Evolutionary conservation across 1,140 invertebrate species (phyloP), one percentile per base, ranked within the genome.

Genomic region (Hycleus cichorii): DNA sequence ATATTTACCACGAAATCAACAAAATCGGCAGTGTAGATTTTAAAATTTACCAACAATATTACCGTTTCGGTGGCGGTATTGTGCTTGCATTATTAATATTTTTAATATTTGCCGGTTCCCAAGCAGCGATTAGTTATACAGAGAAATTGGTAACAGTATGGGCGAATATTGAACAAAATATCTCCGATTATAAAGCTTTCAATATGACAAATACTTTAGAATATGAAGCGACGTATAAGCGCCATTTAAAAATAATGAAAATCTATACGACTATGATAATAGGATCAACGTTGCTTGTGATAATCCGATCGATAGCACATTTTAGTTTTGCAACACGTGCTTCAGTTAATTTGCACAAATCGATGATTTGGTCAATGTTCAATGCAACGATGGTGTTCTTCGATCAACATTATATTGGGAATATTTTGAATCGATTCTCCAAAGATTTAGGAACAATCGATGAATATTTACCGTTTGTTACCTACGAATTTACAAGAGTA

Each of bases 371-470:
- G 1, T 75, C 73, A 40, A 66, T 89, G n/a, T 69, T 87, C 3
- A 71, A 80, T 52, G 80, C 83, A 0, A 79, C 82, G 0, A 82
- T 87, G 60, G 69, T 70, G 26, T 89, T 88, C 71, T 89, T 88
- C 69, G 81, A 88, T 63, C 79, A 75, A 7, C 45, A 68, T 44
- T 64, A 68, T 52, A 49, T 65, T 71, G 77, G 69, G 48, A 64
- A 80, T 45, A 77, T 84, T 49, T 69, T 86, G 49, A 85, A 85
- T 60, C 62, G 83, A 48, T 85, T 84, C 71, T 79, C 81, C 0
- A 80, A 81, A 70, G 84, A 87, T 70, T 70, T 83, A 49, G 81
- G 80, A 2, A 73, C 76, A 32, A 76, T 82, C 63, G 84, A 86
- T 72, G 83, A 88, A 68, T 69, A 76, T 45, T 73, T 87, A 26